A percentile compares a stretch with the other conserved stretches of the same genome.
Conservation (phyloP, 1,140 invertebrate species). For the Anthonomus grandis region DNA sequence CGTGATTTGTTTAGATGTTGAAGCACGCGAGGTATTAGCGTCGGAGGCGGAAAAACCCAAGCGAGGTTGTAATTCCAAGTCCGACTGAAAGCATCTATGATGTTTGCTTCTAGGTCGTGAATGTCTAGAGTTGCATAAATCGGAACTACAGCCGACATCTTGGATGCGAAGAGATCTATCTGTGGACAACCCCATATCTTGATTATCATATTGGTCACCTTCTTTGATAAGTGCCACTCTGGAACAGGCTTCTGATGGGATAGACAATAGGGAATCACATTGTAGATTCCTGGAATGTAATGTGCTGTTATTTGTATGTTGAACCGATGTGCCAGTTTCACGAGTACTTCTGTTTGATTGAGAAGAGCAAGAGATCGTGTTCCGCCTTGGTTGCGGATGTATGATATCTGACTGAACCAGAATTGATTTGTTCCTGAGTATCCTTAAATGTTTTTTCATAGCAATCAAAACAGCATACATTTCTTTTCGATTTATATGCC, state of each 20-base stretch:
- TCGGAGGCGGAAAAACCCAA: constrained; percentile 33
- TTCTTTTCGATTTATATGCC: constrained; percentile 18
- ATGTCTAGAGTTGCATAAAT: constrained; percentile 12
- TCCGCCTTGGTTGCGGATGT: constrained; percentile 10
- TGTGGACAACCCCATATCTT: constrained; percentile 21
- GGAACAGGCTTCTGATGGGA: neutral
- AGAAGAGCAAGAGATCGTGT: neutral
- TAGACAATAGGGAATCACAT: constrained; percentile 10
- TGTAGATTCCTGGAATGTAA: constrained; percentile 11
- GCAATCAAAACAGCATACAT: constrained; percentile 8
- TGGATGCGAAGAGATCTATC: constrained; percentile 20
- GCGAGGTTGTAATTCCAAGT: constrained; percentile 16
- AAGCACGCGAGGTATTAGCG: constrained; percentile 35
- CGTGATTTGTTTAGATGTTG: constrained; percentile 28
- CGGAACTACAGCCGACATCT: constrained; percentile 10
- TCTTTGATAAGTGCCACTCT: constrained; percentile 10
- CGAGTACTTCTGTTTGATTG: neutral
- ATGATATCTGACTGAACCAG: constrained; percentile 15
- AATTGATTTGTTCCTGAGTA: neutral
- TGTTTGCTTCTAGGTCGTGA: constrained; percentile 17
- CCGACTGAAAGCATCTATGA: constrained; percentile 32
- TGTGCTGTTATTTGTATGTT: neutral
- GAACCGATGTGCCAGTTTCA: neutral
- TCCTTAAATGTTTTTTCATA: constrained; percentile 20
- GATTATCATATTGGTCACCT: constrained; percentile 4